These are phyloP conservation scores for Calliopsis andreniformis DNA, from an alignment of 1,140 invertebrate genomes.

Conservation along the genomic window DNA sequence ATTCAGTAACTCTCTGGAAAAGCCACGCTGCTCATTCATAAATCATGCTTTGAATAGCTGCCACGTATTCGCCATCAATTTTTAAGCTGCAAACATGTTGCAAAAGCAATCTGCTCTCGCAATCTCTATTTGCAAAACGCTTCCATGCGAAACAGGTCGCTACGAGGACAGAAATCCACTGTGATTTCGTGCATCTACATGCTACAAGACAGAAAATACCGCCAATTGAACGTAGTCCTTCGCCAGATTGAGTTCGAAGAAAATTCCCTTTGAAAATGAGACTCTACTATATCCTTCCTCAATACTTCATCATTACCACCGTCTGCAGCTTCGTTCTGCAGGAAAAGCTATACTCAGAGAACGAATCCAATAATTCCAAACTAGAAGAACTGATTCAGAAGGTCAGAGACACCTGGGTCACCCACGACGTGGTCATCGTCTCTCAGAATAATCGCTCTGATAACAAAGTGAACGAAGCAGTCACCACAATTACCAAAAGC, in stretches of 20 bases:
- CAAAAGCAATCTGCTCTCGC: neutral
- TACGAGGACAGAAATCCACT: too few species aligned
- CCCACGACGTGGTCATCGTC: neutral
- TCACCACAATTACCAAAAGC: neutral
- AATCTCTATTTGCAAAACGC: neutral
- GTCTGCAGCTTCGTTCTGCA: neutral
- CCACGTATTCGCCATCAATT: neutral
- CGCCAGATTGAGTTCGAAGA: too few species aligned
- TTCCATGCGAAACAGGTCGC: too few species aligned
- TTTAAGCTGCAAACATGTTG: neutral
- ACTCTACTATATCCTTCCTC: too few species aligned
- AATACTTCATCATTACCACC: too few species aligned
- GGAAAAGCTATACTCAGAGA: neutral
- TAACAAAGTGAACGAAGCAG: neutral
- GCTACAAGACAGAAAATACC: neutral
- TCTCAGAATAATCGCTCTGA: neutral
- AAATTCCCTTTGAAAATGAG: too few species aligned
- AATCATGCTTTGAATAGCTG: neutral
- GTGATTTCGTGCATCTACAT: neutral
- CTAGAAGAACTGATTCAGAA: neutral
- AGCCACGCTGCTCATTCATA: too few species aligned
- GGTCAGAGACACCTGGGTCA: neutral
- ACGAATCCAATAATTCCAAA: neutral
- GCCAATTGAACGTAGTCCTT: neutral
- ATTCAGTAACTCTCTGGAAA: neutral